A percentile compares a stretch with the other conserved stretches of the same genome.
These are phyloP conservation scores for Eledona agricola DNA, from an alignment of 2,888 invertebrate genomes.

Conservation along the genomic window DNA sequence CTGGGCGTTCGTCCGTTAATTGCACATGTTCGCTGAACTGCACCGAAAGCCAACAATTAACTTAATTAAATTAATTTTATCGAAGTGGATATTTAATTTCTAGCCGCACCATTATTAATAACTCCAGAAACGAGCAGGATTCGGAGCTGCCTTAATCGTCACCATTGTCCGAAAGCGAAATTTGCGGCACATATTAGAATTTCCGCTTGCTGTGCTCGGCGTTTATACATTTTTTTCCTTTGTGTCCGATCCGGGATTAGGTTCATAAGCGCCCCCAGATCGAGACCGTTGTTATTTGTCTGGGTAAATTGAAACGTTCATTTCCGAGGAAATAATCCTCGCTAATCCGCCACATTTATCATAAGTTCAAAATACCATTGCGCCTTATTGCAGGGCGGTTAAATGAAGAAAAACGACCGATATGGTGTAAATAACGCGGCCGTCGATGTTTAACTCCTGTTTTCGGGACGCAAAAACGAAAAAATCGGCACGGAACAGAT, in stretches of 20 bases:
- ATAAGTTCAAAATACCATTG: constrained; percentile 22
- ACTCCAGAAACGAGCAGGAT: no score
- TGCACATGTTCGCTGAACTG: no score
- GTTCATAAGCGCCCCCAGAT: constrained; percentile 13
- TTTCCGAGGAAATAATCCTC: constrained; percentile 25
- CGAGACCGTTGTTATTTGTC: constrained; percentile 17
- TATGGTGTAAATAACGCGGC: constrained; percentile 31
- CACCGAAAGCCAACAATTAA: no score
- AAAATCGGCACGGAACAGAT: constrained; percentile 30
- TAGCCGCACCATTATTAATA: no score
- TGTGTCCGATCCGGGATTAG: constrained; percentile 2
- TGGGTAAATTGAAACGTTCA: constrained; percentile 28
- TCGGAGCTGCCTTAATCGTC: no score
- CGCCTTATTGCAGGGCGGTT: constrained; percentile 31
- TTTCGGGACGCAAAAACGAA: constrained; percentile 20
- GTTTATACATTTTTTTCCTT: constrained; percentile 7
- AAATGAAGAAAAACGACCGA: constrained; percentile 36
- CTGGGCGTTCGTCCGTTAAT: no score
- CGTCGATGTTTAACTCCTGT: constrained; percentile 29
- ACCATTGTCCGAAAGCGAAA: neutral
- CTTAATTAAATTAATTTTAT: no score
- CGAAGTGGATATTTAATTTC: no score
- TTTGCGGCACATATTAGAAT: constrained; percentile 7
- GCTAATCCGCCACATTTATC: constrained; percentile 31
- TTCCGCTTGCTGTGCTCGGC: neutral